These are phyloP conservation scores for Trichechus manatus DNA, from an alignment of 2,113 vertebrate genomes.

Conservation along the genomic window DNA sequence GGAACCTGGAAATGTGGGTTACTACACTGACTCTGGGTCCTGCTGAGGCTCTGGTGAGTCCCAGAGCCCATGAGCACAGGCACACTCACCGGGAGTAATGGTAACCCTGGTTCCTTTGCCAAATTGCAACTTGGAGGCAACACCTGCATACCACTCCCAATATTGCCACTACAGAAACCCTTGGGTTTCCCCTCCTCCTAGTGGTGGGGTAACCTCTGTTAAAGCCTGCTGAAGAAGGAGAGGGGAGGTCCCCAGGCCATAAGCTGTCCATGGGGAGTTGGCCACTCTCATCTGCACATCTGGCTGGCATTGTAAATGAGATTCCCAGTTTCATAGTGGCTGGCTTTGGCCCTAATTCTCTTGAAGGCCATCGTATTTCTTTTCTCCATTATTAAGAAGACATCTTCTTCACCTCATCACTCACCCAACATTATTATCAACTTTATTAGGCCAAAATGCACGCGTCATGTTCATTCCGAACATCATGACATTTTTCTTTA, in stretches of 20 bases:
- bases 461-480: background rate
- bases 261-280: background rate
- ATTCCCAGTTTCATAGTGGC: background rate
- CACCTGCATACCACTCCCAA: background rate
- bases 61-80: background rate
- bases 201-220: background rate
- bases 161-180: slow-evolving; percentile 30
- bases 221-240: background rate
- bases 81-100: background rate
- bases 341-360: background rate
- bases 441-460: background rate
- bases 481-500: background rate
- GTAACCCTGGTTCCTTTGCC: slow-evolving; percentile 43
- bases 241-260: background rate
- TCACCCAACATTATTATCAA: background rate
- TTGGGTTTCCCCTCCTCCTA: background rate
- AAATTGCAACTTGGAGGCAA: background rate
- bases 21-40: background rate
- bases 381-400: slow-evolving; percentile 21
- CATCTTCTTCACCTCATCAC: background rate
- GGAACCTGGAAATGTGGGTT: background rate
- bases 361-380: background rate
- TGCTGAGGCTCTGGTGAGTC: background rate
- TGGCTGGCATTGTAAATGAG: background rate
- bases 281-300: background rate